Conservation (phyloP, 2,888 invertebrate genomes). For the Aleiodes testaceus region DNA sequence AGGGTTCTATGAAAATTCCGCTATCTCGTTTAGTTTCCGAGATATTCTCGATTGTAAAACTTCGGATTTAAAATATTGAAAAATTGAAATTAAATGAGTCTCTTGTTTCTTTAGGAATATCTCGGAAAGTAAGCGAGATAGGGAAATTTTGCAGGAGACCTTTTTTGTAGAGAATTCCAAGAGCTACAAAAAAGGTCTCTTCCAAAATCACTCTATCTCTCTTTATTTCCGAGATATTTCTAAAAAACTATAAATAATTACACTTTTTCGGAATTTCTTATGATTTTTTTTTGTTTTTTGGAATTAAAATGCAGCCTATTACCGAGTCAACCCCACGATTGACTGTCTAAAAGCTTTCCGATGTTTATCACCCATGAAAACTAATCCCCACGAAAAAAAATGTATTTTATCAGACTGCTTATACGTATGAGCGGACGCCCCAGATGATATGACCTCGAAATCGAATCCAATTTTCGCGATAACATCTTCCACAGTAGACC, state of each 20-base stretch:
- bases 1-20: no score
- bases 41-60: background rate
- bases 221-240: no score
- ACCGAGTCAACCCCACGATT: constrained; percentile 11
- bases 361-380: constrained; percentile 70
- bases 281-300: no score
- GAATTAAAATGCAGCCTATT: background rate
- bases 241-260: no score
- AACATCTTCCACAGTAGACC: constrained; percentile 67
- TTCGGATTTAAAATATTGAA: no score
- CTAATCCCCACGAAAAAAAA: constrained; percentile 68
- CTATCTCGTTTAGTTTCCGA: no score
- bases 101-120: background rate
- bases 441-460: constrained; percentile 48
- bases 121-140: no score
- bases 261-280: no score
- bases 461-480: constrained; percentile 72
- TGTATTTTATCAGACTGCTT: constrained; percentile 72
- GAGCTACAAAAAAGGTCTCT: constrained; percentile 17
- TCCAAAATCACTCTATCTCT: no score
- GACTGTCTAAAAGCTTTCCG: constrained; percentile 51
- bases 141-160: no score
- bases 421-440: constrained; percentile 72
- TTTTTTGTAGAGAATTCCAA: background rate
- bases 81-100: no score